Evolutionary conservation across 35 echinoderm and acorn worm species (phyloP), one percentile per base, ranked within the genome.

Genomic region (Apostichopus japonicus): DNA sequence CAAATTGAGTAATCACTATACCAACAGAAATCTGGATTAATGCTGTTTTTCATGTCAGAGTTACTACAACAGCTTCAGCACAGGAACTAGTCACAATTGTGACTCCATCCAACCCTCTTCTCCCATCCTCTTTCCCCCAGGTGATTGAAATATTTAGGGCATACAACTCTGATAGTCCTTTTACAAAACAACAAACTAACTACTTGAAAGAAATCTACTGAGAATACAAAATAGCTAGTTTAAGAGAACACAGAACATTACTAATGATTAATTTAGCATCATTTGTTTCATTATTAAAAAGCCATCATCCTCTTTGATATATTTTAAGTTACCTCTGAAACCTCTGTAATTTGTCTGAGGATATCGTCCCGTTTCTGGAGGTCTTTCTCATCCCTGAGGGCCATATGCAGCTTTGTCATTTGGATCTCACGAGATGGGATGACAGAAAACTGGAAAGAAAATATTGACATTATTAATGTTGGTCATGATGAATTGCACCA

Each of bases 371-470:
- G 51, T 67, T 78, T 25, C 21, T 58, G 10, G 24, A 91, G 25
- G 72, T 56, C 10, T 19, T 19, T 91, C n/a, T 77, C 90, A 15
- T 79, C 54, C 54, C 53, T 77, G 11, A 91, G 90, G n/a, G 44
- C 72, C 75, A 91, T 91, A 52, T 91, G 90, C 0, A 91, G 72
- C 90, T 78, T 91, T 33, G 72, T 77, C 90, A 91, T 91, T 55
- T 91, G 51, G 79, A 91, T 91, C 73, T 91, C 90, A 19, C 90
- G 71, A 1, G 90, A 91, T 55, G 90, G 90, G 19, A 91, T 79
- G 23, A 58, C 72, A 59, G 52, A 78, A 21, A 53, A 78, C 90
- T 91, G 8, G 10, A 22, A 10, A 11, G 55, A 79, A 55, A 27
- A 79, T 25, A 24, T 22, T 1, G 17, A 15, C 15, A 75, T 75